These are phyloP conservation scores for Bombus polaris DNA, from an alignment of 1,140 invertebrate species.

Conservation along the genomic window DNA sequence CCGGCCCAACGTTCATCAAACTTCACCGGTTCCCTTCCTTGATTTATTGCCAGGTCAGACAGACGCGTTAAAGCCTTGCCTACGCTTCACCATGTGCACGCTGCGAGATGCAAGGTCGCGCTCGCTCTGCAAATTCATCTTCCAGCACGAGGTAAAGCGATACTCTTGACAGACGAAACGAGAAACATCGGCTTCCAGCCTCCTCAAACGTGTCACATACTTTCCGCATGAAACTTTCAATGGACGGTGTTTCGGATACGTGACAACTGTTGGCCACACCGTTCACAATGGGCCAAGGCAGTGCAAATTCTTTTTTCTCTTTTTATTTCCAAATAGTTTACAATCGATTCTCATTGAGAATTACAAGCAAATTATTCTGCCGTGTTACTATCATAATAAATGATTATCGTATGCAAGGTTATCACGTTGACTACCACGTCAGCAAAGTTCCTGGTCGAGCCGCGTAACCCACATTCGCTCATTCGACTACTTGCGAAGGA, in stretches of 20 bases:
- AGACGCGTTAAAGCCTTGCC: constrained; percentile 46
- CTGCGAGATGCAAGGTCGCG: constrained; percentile 33
- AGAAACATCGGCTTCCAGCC: not conserved
- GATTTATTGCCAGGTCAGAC: constrained; percentile 48
- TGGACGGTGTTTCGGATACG: not conserved
- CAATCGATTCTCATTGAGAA: too few relatives aligned
- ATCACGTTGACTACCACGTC: too few relatives aligned
- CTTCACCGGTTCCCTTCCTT: constrained; percentile 20
- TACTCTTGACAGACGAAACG: not conserved
- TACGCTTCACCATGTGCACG: constrained; percentile 1
- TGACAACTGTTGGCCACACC: constrained; percentile 16
- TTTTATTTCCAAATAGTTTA: not conserved
- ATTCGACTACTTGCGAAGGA: too few relatives aligned
- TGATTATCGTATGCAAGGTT: too few relatives aligned
- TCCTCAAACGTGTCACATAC: not conserved
- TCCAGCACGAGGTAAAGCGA: not conserved
- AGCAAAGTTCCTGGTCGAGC: too few relatives aligned
- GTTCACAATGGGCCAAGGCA: not conserved
- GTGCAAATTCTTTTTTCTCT: not conserved
- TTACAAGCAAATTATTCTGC: too few relatives aligned
- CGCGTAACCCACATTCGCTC: too few relatives aligned
- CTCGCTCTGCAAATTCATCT: not conserved
- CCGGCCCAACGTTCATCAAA: constrained; percentile 37
- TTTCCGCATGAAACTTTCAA: not conserved
- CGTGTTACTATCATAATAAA: too few relatives aligned